Evolutionary conservation across 2,797 vertebrate species (phyloP).

Genomic region (Glossophaga mutica): DNA sequence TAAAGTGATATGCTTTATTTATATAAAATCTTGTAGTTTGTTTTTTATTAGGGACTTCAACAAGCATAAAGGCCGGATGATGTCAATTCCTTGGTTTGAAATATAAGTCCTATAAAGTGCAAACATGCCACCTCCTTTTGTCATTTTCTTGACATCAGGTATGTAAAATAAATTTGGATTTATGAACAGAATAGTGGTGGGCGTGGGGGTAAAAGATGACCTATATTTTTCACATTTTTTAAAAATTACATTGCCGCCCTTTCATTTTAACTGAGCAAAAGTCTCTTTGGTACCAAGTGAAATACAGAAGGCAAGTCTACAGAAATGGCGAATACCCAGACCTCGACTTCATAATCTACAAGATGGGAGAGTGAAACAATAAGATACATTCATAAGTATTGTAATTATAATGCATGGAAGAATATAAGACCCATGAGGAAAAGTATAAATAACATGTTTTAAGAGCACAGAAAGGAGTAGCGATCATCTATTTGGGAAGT

Average conservation of each 20-base stretch:
- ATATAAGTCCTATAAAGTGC: neutral
- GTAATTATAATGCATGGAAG: neutral
- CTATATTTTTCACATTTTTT: neutral
- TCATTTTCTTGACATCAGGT: neutral
- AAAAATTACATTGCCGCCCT: neutral
- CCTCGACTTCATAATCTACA: neutral
- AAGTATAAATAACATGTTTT: neutral
- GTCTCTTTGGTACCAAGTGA: neutral
- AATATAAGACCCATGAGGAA: neutral
- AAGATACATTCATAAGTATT: neutral
- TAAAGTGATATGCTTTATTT: conserved; percentile 10
- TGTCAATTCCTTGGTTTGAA: conserved; percentile 17
- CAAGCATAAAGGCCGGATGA: neutral
- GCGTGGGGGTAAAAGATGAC: neutral
- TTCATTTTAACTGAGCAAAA: conserved; percentile 18
- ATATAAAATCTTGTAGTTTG: neutral
- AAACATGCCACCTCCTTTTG: neutral
- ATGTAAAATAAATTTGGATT: conserved; percentile 8
- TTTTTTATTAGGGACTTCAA: conserved; percentile 22
- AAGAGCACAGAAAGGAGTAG: neutral
- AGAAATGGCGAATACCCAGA: neutral
- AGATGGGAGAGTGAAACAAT: neutral
- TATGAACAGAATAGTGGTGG: neutral
- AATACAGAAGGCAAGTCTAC: neutral
- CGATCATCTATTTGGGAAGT: neutral